Percentiles rank a stretch among this genome's conserved stretches.
phyloP scores from a whole-genome alignment of 2,113 vertebrate genomes.

The Bombycilla garrulus region DNA sequence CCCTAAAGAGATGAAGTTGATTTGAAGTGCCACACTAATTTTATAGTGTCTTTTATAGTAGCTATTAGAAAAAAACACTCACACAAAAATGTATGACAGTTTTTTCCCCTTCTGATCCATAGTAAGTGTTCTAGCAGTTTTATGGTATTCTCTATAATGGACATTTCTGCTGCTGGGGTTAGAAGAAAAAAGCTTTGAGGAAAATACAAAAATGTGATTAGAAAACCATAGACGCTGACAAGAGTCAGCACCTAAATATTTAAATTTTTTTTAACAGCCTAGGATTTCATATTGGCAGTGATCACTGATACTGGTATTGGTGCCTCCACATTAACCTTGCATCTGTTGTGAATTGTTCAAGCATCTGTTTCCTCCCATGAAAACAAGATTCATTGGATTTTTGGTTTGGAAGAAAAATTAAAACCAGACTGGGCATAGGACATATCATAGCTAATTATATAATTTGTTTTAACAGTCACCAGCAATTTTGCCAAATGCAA shows the following conservation, averaged over 20 bases:
- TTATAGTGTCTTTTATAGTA: neutral
- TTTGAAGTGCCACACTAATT: neutral
- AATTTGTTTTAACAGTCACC: neutral
- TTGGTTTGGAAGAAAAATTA: conserved; percentile 1
- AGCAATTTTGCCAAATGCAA: neutral
- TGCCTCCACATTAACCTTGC: neutral
- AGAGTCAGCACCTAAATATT: neutral
- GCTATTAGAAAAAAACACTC: neutral
- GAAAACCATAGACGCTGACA: neutral
- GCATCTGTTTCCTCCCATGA: conserved; percentile 11
- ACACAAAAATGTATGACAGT: neutral
- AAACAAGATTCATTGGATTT: neutral
- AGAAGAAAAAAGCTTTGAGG: neutral
- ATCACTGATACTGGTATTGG: neutral
- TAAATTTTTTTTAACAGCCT: neutral
- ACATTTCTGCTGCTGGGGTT: neutral
- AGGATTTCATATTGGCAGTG: neutral
- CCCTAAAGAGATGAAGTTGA: neutral
- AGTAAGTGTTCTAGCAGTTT: neutral
- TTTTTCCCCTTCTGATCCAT: neutral
- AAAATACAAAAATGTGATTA: neutral
- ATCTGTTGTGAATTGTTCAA: conserved; percentile 26
- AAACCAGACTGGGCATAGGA: neutral
- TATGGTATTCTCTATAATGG: neutral
- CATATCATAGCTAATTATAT: neutral